Percentiles rank a stretch among this genome's conserved stretches.
Evolutionary conservation across 2,888 invertebrate genomes (phyloP).

Genomic region (Ferdinandea cuprea): DNA sequence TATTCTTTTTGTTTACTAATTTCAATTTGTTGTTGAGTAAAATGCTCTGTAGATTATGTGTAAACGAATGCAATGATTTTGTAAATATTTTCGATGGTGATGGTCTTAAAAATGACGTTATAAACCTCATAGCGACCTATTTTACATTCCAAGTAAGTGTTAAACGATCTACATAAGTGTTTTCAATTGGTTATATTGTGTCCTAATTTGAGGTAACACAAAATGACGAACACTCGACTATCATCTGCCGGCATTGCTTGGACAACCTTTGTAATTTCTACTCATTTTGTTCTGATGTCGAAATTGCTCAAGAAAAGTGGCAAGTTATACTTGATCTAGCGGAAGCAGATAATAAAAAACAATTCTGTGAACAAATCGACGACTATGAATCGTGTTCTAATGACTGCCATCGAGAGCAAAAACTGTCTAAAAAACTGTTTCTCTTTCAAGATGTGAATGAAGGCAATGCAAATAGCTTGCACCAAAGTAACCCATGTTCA

Average conservation of each 20-base stretch:
- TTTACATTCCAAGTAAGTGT: slow-evolving; percentile 50
- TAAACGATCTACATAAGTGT: neutral
- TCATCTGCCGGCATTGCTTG: slow-evolving; percentile 32
- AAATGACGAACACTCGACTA: slow-evolving; percentile 34
- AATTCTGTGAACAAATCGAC: neutral
- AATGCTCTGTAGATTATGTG: slow-evolving; percentile 63
- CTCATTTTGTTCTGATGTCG: slow-evolving; percentile 30
- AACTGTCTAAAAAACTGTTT: no score
- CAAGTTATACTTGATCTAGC: neutral
- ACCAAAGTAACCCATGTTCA: no score
- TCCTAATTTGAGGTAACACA: slow-evolving; percentile 22
- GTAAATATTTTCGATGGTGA: slow-evolving; percentile 25
- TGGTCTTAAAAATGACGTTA: neutral
- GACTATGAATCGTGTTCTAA: neutral
- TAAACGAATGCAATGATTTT: slow-evolving; percentile 39
- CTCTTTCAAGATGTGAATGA: no score
- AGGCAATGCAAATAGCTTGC: no score
- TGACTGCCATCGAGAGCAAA: neutral
- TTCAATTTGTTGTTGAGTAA: slow-evolving; percentile 8
- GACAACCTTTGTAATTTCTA: slow-evolving; percentile 17
- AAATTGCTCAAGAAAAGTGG: slow-evolving; percentile 55
- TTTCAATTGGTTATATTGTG: neutral
- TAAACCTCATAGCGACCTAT: slow-evolving; percentile 21
- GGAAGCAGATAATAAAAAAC: neutral
- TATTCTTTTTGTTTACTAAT: no score